These are phyloP conservation scores for Eupithecia subfuscata DNA, from an alignment of 2,888 invertebrate genomes.

Conservation along the genomic window DNA sequence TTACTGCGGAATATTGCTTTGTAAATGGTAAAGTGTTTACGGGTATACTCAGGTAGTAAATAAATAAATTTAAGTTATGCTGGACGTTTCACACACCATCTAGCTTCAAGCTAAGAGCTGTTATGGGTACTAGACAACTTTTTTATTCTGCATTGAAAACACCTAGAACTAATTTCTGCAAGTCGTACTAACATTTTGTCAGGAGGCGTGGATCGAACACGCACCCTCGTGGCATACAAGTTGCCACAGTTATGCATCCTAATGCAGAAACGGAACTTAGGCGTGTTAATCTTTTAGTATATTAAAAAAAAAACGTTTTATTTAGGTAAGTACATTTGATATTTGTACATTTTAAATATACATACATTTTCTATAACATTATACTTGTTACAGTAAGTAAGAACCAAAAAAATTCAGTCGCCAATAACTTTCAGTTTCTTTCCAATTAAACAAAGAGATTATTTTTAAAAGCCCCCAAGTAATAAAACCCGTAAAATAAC, in stretches of 20 bases:
- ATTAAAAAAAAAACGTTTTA: too few relatives aligned
- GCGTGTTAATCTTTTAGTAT: too few relatives aligned
- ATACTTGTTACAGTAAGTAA: neutral
- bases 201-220: neutral
- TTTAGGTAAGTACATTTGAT: too few relatives aligned
- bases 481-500: conserved; percentile 51
- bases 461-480: conserved; percentile 40
- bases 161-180: neutral
- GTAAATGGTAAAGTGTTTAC: neutral
- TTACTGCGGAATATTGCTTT: neutral
- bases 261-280: too few relatives aligned
- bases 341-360: too few relatives aligned
- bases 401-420: neutral
- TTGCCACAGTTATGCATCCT: too few relatives aligned
- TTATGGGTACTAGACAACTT: neutral
- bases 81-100: neutral
- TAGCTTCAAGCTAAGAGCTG: neutral
- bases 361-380: too few relatives aligned
- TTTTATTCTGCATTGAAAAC: neutral
- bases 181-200: neutral
- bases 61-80: neutral
- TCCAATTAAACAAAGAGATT: conserved; percentile 22
- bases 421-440: neutral
- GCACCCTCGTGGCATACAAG: too few relatives aligned
- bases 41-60: neutral